phyloP scores from a whole-genome alignment of 1,140 invertebrate species.

The Lethrus apterus region DNA sequence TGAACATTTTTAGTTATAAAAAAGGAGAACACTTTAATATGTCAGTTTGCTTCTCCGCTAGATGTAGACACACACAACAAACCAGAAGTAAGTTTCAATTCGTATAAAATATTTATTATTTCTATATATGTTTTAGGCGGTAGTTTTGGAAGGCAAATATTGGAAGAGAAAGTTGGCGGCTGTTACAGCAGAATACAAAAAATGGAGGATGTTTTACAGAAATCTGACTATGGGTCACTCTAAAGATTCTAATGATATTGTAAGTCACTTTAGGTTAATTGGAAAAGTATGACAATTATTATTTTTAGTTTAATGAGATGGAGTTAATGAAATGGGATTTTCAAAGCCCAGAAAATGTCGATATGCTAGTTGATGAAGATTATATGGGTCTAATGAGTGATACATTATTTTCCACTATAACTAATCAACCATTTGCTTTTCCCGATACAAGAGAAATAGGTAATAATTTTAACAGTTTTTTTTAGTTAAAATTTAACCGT shows the following conservation, averaged over 20 bases:
- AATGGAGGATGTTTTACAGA: slow-evolving; percentile 95
- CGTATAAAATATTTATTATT: slow-evolving; percentile 12
- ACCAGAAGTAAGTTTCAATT: slow-evolving; percentile 70
- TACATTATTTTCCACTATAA: slow-evolving; percentile 81
- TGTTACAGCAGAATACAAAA: slow-evolving; percentile 98
- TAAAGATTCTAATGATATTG: slow-evolving; percentile 69
- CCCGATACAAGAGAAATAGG: slow-evolving; percentile 94
- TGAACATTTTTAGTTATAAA: slow-evolving; percentile 71
- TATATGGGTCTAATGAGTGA: slow-evolving; percentile 86
- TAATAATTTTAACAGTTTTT: slow-evolving; percentile 39
- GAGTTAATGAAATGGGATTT: slow-evolving; percentile 70
- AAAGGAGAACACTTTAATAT: slow-evolving; percentile 81
- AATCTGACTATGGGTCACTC: slow-evolving; percentile 71
- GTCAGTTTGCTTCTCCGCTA: slow-evolving; percentile 91
- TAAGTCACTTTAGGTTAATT: slow-evolving; percentile 44
- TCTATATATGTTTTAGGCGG: slow-evolving; percentile 55
- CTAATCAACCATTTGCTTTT: slow-evolving; percentile 89
- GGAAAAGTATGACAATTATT: slow-evolving; percentile 17
- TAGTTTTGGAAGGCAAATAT: slow-evolving; percentile 96
- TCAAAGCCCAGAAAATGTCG: slow-evolving; percentile 54
- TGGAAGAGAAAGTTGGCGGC: slow-evolving; percentile 96
- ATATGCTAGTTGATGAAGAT: slow-evolving; percentile 80
- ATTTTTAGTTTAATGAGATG: slow-evolving; percentile 64
- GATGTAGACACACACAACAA: slow-evolving; percentile 93
- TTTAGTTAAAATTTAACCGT: slow-evolving; percentile 10